Base-by-base conservation (phyloP, 2,888 invertebrate genomes). In the Bembecia ichneumoniformis region DNA sequence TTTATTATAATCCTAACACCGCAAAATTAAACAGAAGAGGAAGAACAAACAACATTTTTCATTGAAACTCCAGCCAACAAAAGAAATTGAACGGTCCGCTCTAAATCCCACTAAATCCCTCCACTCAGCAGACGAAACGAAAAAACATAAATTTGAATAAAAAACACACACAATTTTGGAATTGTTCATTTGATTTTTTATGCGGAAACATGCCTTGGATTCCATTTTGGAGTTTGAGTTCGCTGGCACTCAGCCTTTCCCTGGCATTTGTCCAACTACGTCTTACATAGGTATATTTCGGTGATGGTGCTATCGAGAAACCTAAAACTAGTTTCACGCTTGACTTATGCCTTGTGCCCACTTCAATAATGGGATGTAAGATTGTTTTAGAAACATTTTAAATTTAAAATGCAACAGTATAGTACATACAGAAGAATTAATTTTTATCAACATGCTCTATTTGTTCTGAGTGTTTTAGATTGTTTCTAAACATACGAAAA, bases 181-280 rank as follows among this genome's bases (percentile, higher is more conserved):
- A 15, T 28, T 44, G 5, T 44, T 44, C 44, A 15, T 16, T 44
- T 44, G 44, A 44, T 44, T 47, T 64, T 62, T 70, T 70, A 58
- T 62, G 54, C 55, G 59, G 61, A 60, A 67, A 64, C 65, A 66
- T 60, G 63, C 56, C 59, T 59, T 52, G 64, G 66, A 68, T 67
- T 69, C 66, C 68, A 66, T 71, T 74, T 74, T 73, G 74, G 74
- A 72, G 67, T 69, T 63, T 64, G 64, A 59, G 64, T 65, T 68
- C 65, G 70, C 62, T 69, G 69, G 71, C 63, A 58, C 55, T 50
- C 54, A 54, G 28, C 9, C 28, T 28, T 28, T 9, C 7, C 9
- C 61, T 77, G 76, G 77, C 76, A 64, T 5, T 7, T 51, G 40
- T 62, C 76, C 77, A 76, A 58, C 49, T 59, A 64, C 60, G 66